phyloP scores from a whole-genome alignment of 2,888 invertebrate genomes.

The Hecatera dysodea region DNA sequence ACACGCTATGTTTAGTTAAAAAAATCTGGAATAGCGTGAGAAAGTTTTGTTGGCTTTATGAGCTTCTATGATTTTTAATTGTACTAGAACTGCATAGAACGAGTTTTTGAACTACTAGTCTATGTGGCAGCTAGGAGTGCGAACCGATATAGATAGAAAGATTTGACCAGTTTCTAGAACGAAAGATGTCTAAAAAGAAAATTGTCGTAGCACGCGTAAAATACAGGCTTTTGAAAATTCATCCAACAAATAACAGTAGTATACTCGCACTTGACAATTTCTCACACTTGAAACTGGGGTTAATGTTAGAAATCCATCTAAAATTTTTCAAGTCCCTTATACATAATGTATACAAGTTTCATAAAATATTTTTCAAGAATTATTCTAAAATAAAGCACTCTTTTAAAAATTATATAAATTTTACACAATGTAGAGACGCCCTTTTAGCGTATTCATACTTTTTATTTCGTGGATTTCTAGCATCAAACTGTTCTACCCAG shows the following conservation, averaged over 20 bases:
- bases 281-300: background rate
- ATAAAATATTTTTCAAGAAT: background rate
- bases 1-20: background rate
- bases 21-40: background rate
- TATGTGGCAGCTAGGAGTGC: background rate
- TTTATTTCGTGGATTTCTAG: conserved; percentile 7
- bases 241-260: background rate
- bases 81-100: background rate
- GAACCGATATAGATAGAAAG: conserved; percentile 2
- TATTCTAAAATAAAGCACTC: background rate
- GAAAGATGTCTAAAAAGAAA: background rate
- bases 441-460: no score
- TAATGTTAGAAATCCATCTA: background rate
- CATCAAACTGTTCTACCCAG: background rate
- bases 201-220: background rate
- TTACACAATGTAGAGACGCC: no score
- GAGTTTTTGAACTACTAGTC: background rate
- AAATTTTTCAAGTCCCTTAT: background rate
- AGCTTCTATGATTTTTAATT: background rate
- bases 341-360: background rate
- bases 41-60: background rate
- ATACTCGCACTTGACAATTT: background rate
- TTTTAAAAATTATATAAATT: no score
- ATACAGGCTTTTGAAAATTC: background rate
- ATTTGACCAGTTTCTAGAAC: background rate